These are phyloP conservation scores for Pterois miles DNA, from an alignment of 2,797 vertebrate species.

Conservation along the genomic window DNA sequence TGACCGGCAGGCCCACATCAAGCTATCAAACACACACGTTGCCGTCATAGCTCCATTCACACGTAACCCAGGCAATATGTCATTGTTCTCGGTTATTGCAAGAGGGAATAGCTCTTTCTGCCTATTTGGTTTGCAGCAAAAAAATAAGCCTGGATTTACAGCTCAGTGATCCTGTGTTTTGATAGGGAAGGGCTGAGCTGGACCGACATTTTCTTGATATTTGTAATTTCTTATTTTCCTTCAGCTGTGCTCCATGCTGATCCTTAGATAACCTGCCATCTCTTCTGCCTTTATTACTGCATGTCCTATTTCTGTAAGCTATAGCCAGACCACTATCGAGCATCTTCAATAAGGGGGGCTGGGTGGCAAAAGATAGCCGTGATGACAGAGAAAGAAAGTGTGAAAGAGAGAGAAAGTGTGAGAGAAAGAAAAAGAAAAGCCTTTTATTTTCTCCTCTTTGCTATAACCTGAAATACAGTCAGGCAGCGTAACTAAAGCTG, in stretches of 20 bases:
- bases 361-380: constrained; percentile 59
- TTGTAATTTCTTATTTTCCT: constrained; percentile 62
- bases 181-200: constrained; percentile 28
- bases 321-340: constrained; percentile 57
- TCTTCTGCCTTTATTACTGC: constrained; percentile 51
- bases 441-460: constrained; percentile 67
- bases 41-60: constrained; percentile 26
- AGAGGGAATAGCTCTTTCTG: constrained; percentile 33
- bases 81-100: constrained; percentile 38
- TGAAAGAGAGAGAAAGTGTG: not conserved
- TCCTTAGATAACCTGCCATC: constrained; percentile 61
- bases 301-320: constrained; percentile 62
- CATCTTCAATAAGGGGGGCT: constrained; percentile 55
- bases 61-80: constrained; percentile 34
- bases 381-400: constrained; percentile 43
- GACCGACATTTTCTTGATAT: constrained; percentile 41
- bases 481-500: constrained; percentile 46
- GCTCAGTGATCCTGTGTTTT: constrained; percentile 47
- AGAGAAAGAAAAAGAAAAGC: constrained; percentile 37
- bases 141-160: constrained; percentile 55
- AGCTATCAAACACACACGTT: constrained; percentile 26
- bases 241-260: constrained; percentile 42
- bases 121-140: constrained; percentile 39
- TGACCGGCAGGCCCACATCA: constrained; percentile 22
- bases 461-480: constrained; percentile 73